Evolutionary conservation across 2,113 vertebrate genomes (phyloP), one percentile per base, ranked within the genome.

Genomic region (Saimiri boliviensis): DNA sequence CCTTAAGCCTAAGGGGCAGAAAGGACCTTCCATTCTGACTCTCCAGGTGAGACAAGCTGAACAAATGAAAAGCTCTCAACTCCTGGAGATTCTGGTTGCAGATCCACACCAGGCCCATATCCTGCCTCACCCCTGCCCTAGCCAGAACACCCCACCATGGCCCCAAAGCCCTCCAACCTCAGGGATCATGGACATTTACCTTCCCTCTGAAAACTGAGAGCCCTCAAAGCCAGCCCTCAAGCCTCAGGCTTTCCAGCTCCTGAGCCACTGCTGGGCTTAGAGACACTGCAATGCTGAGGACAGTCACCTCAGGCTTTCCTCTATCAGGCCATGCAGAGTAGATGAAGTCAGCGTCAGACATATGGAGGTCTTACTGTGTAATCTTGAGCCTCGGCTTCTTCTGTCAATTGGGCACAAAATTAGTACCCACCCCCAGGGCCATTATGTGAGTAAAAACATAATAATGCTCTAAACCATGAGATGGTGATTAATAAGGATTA

Each of bases 221-320:
- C 37, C 52, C 13, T 49, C n/a, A 52, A 23, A 80, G 19, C 47
- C n/a, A 42, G 60, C 45, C 30, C 42, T 77, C 71, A 74, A n/a
- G 32, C 54, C 6, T 17, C 45, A 5, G 13, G 12, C 58, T 71
- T 63, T 71, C 79, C 42, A 47, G 79, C 19, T 45, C 8, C 14
- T 54, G 58, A 25, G 27, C 68, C 47, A 49, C 25, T 11, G 12
- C 47, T 19, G 20, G 27, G 6, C 37, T 30, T n/a, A 0, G 20
- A 54, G n/a, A 1, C 16, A 9, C 5, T 2, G 4, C 0, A 0
- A 0, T 27, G 25, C 27, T 5, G 16, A 16, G 32, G 12, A 17
- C 20, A 35, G 23, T 27, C 74, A 17, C 12, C 0, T 0, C 68
- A 60, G 49, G 49, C 17, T 42, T 77, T 47, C 88, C 58, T 71